Percentiles rank a stretch among this genome's conserved stretches.
Evolutionary conservation across 2,888 invertebrate genomes (phyloP).

Genomic region (Sphaerophoria taeniata): DNA sequence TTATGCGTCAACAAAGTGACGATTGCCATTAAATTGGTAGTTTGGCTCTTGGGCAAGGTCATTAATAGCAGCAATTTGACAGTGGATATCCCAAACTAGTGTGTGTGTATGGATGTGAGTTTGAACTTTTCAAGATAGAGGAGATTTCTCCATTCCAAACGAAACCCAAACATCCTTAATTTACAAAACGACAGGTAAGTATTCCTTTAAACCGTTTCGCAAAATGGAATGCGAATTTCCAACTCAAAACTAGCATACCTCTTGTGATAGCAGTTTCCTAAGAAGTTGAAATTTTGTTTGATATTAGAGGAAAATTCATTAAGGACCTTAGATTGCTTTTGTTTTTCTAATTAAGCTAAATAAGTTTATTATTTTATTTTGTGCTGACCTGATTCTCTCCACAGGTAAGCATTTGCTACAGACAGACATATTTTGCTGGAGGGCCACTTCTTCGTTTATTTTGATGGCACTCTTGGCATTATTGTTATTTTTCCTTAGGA

Average conservation of each 20-base stretch:
- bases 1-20: constrained; percentile 73
- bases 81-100: constrained; percentile 15
- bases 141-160: not conserved
- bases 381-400: constrained; percentile 16
- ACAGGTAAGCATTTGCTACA: not conserved
- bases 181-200: too few species aligned
- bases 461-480: not conserved
- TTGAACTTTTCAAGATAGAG: not conserved
- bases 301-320: constrained; percentile 52
- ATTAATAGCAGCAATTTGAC: constrained; percentile 56
- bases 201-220: too few species aligned
- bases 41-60: constrained; percentile 57
- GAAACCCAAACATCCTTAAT: constrained; percentile 27
- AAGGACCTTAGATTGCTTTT: constrained; percentile 63
- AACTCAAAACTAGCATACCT: too few species aligned
- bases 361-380: constrained; percentile 54
- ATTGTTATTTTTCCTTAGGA: not conserved
- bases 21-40: constrained; percentile 72
- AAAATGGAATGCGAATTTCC: too few species aligned
- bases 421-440: not conserved
- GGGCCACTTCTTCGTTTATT: constrained; percentile 23
- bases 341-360: constrained; percentile 63
- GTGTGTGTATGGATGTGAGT: not conserved
- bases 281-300: not conserved
- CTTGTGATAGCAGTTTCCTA: not conserved